Evolutionary conservation across 2,888 invertebrate species (phyloP), one percentile per base, ranked within the genome.

Genomic region (Pachymerium ferrugineum): DNA sequence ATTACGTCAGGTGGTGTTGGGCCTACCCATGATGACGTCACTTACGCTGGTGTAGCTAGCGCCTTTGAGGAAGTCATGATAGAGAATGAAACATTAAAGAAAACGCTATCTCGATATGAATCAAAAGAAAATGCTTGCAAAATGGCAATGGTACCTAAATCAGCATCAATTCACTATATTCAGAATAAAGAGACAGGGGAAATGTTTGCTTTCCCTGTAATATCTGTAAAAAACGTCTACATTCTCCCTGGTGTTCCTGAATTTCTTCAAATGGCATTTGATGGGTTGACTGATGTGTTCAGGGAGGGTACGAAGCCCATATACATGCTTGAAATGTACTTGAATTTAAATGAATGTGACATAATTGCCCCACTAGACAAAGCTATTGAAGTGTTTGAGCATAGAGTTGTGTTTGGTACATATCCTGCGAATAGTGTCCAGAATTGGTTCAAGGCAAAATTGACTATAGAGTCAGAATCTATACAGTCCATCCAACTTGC

Each of bases 1-100:
- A 85, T 91, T 74, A 91, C 91, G 0, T 86, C 89, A 0, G 91
- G 91, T 22, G 91, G 91, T 33, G 88, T 91, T 76, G 91, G 91
- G 14, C 90, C 90, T 0, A 91, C 91, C 16, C 90, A 91, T 80
- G 91, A 91, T 82, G 91, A 91, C 81, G 84, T 89, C 78, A 91
- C 91, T 0, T 90, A 88, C 82, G 87, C 88, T 84, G 90, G 89
- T 82, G 84, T 85, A 4, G 85, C 85, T 1, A 80, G 80, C 76
- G 85, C 85, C 1, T 85, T 86, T 78, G 78, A 79, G 71, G 83
- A 83, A 70, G 77, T 78, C 12, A 76, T 83, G 1, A 77, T 78
- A 35, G 78, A 81, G 22, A 82, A 84, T 76, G 81, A 82, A 6
- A 82, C 83, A 1, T 79, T 85, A 16, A 80, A 77, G 16, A 62